A percentile compares a stretch with the other conserved stretches of the same genome.
These are phyloP conservation scores for Criorhina ranunculi DNA, from an alignment of 2,888 invertebrate species.

Conservation along the genomic window DNA sequence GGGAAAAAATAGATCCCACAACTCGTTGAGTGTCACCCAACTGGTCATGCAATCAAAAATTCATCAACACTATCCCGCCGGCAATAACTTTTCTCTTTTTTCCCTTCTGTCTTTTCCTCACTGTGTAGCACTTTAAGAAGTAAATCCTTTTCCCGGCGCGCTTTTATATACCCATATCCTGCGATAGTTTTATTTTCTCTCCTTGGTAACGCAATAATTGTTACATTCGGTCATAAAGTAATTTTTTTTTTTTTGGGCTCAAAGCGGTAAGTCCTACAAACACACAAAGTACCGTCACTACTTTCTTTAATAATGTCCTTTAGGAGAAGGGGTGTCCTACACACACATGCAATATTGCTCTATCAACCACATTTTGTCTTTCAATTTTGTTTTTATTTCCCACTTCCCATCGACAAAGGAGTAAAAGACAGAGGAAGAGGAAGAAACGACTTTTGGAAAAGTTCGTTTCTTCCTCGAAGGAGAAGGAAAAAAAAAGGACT, in stretches of 20 bases:
- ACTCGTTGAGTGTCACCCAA: constrained; percentile 61
- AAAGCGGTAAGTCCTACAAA: constrained; percentile 61
- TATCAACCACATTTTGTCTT: constrained; percentile 52
- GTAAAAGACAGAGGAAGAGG: constrained; percentile 5
- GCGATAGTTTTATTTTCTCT: constrained; percentile 15
- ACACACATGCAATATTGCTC: constrained; percentile 21
- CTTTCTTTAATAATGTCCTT: constrained; percentile 67
- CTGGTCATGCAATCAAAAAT: constrained; percentile 67
- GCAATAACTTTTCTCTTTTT: constrained; percentile 30
- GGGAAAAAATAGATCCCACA: constrained; percentile 9
- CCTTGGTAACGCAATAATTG: constrained; percentile 50
- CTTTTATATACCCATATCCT: constrained; percentile 17
- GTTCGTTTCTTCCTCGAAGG: constrained; percentile 59
- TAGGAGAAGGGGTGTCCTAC: constrained; percentile 15
- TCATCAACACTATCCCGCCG: constrained; percentile 60
- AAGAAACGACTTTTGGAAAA: constrained; percentile 44
- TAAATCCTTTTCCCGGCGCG: constrained; percentile 62
- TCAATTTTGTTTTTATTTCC: constrained; percentile 64
- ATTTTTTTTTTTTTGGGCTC: constrained; percentile 64
- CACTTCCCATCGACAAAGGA: neutral
- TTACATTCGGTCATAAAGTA: constrained; percentile 72
- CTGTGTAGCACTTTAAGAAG: constrained; percentile 43
- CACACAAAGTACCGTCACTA: constrained; percentile 57
- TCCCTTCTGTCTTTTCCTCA: too few species aligned
- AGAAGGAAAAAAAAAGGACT: constrained; percentile 39